Conservation (phyloP, 2,113 vertebrate genomes). For the Alectura lathami region DNA sequence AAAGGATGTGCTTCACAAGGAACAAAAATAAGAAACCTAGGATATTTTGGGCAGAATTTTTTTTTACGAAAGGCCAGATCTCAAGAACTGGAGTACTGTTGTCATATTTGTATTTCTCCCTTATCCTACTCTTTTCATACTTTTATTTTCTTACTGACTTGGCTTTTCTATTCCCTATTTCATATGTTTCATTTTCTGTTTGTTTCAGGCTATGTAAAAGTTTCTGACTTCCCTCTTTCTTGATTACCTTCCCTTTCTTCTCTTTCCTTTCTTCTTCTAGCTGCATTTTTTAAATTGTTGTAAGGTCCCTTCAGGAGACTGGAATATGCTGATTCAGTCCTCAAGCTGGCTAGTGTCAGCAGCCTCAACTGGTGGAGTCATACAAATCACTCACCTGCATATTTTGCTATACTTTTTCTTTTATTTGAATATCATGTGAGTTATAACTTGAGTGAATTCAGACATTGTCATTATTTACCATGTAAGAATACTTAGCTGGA, state of each 20-base stretch:
- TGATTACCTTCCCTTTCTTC: background rate
- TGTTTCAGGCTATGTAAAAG: background rate
- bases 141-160: background rate
- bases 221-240: background rate
- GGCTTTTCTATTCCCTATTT: background rate
- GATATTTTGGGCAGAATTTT: background rate
- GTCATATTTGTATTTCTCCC: background rate
- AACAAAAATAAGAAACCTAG: background rate
- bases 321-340: background rate
- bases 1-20: background rate
- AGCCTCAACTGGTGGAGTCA: background rate
- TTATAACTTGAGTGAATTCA: background rate
- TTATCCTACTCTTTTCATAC: background rate
- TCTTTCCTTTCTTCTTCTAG: background rate
- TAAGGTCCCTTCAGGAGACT: background rate
- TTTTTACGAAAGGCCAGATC: background rate
- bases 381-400: background rate
- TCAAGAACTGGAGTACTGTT: background rate
- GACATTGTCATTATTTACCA: background rate
- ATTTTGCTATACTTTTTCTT: background rate
- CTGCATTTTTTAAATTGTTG: background rate
- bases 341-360: background rate
- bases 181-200: background rate
- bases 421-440: background rate
- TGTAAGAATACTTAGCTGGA: background rate